Evolutionary conservation across 2,113 vertebrate genomes (phyloP).

Genomic region (Chascanopsetta lugubris): DNA sequence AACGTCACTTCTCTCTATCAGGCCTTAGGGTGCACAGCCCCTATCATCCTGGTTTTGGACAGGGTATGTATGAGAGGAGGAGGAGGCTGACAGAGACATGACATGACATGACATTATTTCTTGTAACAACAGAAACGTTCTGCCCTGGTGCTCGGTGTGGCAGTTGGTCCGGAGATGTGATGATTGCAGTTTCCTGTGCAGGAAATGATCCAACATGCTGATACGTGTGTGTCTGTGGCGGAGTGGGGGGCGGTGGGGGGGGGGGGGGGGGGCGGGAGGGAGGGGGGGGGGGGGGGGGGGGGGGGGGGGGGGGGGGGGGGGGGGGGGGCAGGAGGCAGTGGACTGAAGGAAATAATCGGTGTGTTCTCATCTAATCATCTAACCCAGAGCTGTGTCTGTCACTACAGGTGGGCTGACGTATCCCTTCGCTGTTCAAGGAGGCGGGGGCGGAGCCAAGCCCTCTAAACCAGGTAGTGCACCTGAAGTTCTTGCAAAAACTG

Average conservation of each 20-base stretch:
- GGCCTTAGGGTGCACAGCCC: slow-evolving; percentile 60
- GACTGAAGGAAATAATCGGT: not conserved
- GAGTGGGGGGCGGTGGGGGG: too few species aligned
- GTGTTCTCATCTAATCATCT: not conserved
- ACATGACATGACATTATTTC: too few species aligned
- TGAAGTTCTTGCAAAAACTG: too few species aligned
- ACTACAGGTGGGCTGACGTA: slow-evolving; percentile 51
- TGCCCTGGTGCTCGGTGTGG: slow-evolving; percentile 57
- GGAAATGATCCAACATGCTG: slow-evolving; percentile 48
- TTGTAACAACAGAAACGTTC: slow-evolving; percentile 25
- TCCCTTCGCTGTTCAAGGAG: slow-evolving; percentile 66
- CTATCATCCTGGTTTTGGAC: slow-evolving; percentile 60
- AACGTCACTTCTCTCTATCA: slow-evolving; percentile 54
- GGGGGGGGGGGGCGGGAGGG: too few species aligned
- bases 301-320: too few species aligned
- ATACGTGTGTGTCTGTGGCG: slow-evolving; percentile 33
- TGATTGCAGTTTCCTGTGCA: slow-evolving; percentile 73
- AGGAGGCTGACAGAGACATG: not conserved
- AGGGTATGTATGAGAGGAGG: slow-evolving; percentile 61
- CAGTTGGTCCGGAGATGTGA: slow-evolving; percentile 72
- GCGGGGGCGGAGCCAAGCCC: slow-evolving; percentile 69
- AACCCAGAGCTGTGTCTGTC: slow-evolving; percentile 5
- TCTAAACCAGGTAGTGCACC: slow-evolving; percentile 78
- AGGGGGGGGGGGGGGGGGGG: too few species aligned
- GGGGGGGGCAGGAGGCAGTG: too few species aligned